Evolutionary conservation across 2,797 vertebrate genomes (phyloP).

Genomic region (Rhadinocentrus ornatus): DNA sequence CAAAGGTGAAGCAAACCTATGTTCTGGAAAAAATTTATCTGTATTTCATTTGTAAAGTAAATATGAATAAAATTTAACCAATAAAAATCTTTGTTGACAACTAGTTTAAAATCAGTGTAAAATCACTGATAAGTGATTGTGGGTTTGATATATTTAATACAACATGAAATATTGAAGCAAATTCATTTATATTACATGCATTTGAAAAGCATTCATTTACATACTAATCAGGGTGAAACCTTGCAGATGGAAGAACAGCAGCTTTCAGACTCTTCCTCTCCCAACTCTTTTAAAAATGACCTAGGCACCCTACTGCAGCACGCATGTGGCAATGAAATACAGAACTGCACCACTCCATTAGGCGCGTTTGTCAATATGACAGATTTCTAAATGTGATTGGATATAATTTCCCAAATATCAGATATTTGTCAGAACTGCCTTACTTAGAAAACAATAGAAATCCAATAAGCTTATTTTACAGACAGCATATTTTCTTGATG

Average conservation of each 20-base stretch:
- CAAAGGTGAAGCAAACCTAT: background rate
- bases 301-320: background rate
- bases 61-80: constrained; percentile 5
- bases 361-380: no score
- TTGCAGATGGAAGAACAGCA: background rate
- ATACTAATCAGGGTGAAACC: background rate
- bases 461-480: background rate
- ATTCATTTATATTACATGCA: background rate
- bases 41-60: constrained; percentile 8
- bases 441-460: background rate
- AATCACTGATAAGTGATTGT: background rate
- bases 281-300: background rate
- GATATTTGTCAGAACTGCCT: no score
- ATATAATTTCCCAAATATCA: no score
- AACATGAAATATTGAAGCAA: background rate
- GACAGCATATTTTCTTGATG: background rate
- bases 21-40: constrained; percentile 9
- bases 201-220: background rate
- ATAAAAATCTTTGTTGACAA: background rate
- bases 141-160: background rate
- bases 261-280: background rate
- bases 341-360: no score
- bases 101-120: background rate
- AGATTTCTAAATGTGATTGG: no score
- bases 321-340: no score